These are phyloP conservation scores for Emydoidea blandingii DNA, from an alignment of 2,797 vertebrate species.

Conservation along the genomic window DNA sequence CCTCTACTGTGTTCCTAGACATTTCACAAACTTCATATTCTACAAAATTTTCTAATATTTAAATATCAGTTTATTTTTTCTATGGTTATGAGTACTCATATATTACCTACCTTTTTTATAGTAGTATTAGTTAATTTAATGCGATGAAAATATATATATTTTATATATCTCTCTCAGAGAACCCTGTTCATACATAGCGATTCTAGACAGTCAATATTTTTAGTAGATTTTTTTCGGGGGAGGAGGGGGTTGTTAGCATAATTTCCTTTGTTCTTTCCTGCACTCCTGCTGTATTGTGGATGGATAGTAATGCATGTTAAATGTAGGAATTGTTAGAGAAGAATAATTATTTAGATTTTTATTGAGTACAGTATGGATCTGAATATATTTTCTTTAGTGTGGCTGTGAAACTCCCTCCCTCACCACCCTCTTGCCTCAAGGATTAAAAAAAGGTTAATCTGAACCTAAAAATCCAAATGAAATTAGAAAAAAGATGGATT, in stretches of 20 bases:
- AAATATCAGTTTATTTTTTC: not conserved
- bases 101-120: not conserved
- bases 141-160: not conserved
- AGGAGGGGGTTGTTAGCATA: not conserved
- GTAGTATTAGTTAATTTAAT: not conserved
- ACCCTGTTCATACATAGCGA: not conserved
- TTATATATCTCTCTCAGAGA: not conserved
- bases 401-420: conserved; percentile 39
- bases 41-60: not conserved
- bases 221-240: conserved; percentile 21
- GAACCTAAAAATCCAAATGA: conserved; percentile 56
- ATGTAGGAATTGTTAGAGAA: not conserved
- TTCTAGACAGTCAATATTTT: conserved; percentile 7
- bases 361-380: conserved; percentile 26
- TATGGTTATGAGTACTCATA: conserved; percentile 8
- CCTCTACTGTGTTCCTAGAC: not conserved
- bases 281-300: not conserved
- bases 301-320: conserved; percentile 53
- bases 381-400: conserved; percentile 42
- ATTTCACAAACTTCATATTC: not conserved
- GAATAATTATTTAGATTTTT: conserved; percentile 17
- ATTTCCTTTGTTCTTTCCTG: conserved; percentile 38
- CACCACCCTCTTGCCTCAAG: not conserved
- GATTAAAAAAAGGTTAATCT: conserved; percentile 43
- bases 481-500: conserved; percentile 59